Conservation (phyloP, 2,113 vertebrate species). For the Polypterus senegalus region DNA sequence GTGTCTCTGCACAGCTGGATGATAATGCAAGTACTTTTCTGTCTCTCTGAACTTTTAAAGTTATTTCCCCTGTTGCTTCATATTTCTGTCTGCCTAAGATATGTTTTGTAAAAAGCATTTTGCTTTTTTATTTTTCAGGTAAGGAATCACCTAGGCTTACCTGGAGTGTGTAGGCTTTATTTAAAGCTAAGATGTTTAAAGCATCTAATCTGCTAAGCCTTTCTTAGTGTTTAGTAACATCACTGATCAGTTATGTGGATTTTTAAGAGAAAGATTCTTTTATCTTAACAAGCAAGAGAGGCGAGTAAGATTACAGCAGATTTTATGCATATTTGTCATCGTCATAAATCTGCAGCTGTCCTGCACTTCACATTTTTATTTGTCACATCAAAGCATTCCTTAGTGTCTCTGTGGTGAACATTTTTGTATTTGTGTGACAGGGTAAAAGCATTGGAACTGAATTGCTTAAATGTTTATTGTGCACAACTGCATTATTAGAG, state of each 20-base stretch:
- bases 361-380: constrained; percentile 45
- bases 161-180: not conserved
- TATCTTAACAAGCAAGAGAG: constrained; percentile 35
- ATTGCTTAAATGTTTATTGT: too few relatives aligned
- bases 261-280: constrained; percentile 32
- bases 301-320: constrained; percentile 41
- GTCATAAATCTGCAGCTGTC: constrained; percentile 62
- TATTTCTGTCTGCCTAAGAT: too few relatives aligned
- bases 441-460: too few relatives aligned
- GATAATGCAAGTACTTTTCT: constrained; percentile 72
- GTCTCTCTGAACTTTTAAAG: too few relatives aligned
- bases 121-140: too few relatives aligned
- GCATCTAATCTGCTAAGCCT: constrained; percentile 16
- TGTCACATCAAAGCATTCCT: constrained; percentile 61
- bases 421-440: constrained; percentile 10
- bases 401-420: constrained; percentile 31
- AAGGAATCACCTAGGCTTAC: too few relatives aligned
- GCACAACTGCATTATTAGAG: too few relatives aligned
- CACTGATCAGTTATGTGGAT: constrained; percentile 23
- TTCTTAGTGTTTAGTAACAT: constrained; percentile 31
- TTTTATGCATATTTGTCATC: constrained; percentile 58
- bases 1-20: constrained; percentile 90
- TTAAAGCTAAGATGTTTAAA: constrained; percentile 15
- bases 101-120: too few relatives aligned
- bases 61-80: not conserved